These are phyloP conservation scores for Trimorus sp. DNA, from an alignment of 2,888 invertebrate species.

Conservation along the genomic window DNA sequence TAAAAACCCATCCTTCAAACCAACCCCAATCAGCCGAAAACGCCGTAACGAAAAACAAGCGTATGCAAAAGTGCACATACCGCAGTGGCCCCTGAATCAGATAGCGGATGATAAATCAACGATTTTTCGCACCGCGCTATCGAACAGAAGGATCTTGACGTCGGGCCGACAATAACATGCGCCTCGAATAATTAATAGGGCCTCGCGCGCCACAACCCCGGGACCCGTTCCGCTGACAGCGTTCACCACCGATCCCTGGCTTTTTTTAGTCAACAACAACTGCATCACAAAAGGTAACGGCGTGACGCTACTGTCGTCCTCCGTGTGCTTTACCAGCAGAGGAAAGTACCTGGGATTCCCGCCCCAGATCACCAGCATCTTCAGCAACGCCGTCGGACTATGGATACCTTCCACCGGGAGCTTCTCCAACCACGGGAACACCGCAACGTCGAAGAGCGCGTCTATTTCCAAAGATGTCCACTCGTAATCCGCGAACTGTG, in stretches of 20 bases:
- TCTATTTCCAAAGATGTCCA: slow-evolving; percentile 89
- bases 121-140: not conserved
- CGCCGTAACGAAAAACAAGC: too few species aligned
- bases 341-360: slow-evolving; percentile 89
- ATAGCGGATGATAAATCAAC: too few species aligned
- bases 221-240: slow-evolving; percentile 80
- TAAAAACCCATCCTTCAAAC: too few species aligned
- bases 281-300: slow-evolving; percentile 87
- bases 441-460: slow-evolving; percentile 88
- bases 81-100: too few species aligned
- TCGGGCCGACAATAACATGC: too few species aligned
- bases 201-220: too few species aligned
- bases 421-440: slow-evolving; percentile 91
- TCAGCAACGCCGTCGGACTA: slow-evolving; percentile 91
- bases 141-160: slow-evolving; percentile 1
- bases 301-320: slow-evolving; percentile 82
- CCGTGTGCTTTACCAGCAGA: slow-evolving; percentile 85
- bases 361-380: slow-evolving; percentile 91
- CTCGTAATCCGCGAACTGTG: slow-evolving; percentile 88
- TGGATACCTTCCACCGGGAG: slow-evolving; percentile 91
- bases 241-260: slow-evolving; percentile 86
- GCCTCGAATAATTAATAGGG: too few species aligned
- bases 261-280: slow-evolving; percentile 87
- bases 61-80: too few species aligned
- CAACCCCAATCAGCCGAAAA: too few species aligned